Base-by-base conservation (phyloP, 1,140 invertebrate species). In the Drosophila fuyamai region DNA sequence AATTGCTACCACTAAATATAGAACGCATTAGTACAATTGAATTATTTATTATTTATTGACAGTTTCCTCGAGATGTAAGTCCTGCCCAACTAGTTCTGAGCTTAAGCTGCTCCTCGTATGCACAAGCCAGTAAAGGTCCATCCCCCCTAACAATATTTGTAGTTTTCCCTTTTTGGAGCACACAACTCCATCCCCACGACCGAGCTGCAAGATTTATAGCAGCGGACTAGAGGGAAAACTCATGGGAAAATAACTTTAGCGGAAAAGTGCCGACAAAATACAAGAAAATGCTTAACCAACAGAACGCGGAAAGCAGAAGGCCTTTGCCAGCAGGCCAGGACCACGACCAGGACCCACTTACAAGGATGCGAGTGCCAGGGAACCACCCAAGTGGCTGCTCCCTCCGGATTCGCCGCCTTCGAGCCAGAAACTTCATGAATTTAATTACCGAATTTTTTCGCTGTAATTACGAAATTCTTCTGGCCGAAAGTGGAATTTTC, bases 391-490 rank as follows among this genome's bases (percentile, higher is more conserved):
- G 53, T 55, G 68, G 67, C 63, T 66, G 67, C 63, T 66, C 29
- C 63, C 50, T 38, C 57, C 63, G 72, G 83, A 66, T 67, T 80
- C 53, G 76, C 50, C 63, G 76, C 41, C 41, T 57, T 48, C 57
- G 36, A 68, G 71, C 48, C 77, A 72, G 65, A 80, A 88, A 89
- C 84, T 88, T 88, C 84, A 89, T 88, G 84, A 89, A 88, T 88
- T 88, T 88, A 88, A 88, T 88, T 88, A 88, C 76, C 80, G 84
- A 66, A 88, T 88, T 88, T 89, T 89, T 88, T 75, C 80, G 84
- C 85, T 88, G 84, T 88, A 89, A 88, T 88, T 88, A 88, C 84
- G 74, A 88, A 89, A 88, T 88, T 88, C 84, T 89, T 88, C 84
- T 88, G 84, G 84, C 84, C 72, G 59, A 88, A 89, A 83, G 65